Conservation (phyloP, 2,797 vertebrate species). For the Cossypha heuglini region DNA sequence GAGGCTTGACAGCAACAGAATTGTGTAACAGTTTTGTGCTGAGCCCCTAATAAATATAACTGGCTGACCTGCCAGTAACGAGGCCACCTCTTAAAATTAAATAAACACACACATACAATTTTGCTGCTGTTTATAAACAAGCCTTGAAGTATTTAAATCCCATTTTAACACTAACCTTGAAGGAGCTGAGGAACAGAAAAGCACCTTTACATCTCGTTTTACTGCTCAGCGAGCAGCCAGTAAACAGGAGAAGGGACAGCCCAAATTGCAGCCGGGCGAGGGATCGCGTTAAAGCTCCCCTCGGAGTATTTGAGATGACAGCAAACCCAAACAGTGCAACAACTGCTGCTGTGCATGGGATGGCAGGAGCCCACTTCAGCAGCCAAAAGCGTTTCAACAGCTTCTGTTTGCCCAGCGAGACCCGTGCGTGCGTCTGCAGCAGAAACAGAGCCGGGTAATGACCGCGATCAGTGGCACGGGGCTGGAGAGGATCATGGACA, state of each 20-base stretch:
- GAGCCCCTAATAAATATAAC: slow-evolving; percentile 51
- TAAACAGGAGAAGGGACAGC: slow-evolving; percentile 45
- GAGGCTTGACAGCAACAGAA: slow-evolving; percentile 17
- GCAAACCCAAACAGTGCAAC: slow-evolving; percentile 60
- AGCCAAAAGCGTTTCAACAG: slow-evolving; percentile 67
- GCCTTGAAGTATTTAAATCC: slow-evolving; percentile 27
- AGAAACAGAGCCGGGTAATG: slow-evolving; percentile 24
- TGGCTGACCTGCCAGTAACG: slow-evolving; percentile 47
- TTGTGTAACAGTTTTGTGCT: slow-evolving; percentile 22
- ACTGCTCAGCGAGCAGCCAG: slow-evolving; percentile 52
- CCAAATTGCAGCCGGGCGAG: background rate
- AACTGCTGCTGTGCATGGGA: slow-evolving; percentile 49
- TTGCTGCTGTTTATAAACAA: slow-evolving; percentile 58
- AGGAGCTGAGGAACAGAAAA: slow-evolving; percentile 29
- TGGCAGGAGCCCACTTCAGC: slow-evolving; percentile 60
- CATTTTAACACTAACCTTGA: slow-evolving; percentile 48
- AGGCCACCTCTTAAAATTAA: slow-evolving; percentile 36
- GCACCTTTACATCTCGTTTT: background rate
- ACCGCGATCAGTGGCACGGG: background rate
- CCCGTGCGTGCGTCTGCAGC: slow-evolving; percentile 17
- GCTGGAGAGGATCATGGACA: background rate
- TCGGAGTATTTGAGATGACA: background rate
- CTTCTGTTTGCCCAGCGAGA: slow-evolving; percentile 57
- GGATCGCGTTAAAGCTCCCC: slow-evolving; percentile 34
- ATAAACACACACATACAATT: background rate